These are phyloP conservation scores for Rhagophthalmus giganteus DNA, from an alignment of 2,888 invertebrate species.

Conservation along the genomic window DNA sequence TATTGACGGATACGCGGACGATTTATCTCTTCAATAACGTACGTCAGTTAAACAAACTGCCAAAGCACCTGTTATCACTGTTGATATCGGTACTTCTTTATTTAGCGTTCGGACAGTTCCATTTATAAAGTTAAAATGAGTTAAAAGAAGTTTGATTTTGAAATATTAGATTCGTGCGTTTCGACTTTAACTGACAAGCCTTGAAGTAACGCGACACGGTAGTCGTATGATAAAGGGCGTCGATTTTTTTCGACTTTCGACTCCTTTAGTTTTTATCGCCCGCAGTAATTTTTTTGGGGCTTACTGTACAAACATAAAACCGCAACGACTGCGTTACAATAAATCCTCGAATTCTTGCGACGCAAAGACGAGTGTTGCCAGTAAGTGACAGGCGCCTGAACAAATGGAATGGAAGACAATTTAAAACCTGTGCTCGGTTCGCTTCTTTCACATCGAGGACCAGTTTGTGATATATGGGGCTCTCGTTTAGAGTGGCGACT, in stretches of 20 bases:
- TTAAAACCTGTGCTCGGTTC: conserved; percentile 33
- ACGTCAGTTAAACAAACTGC: conserved; percentile 40
- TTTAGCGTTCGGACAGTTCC: background rate
- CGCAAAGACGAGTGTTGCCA: conserved; percentile 33
- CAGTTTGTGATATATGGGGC: conserved; percentile 28
- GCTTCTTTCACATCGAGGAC: conserved; percentile 23
- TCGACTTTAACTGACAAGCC: no score
- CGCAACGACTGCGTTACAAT: conserved; percentile 29
- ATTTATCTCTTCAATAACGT: conserved; percentile 44
- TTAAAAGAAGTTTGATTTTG: no score
- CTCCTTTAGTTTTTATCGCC: no score
- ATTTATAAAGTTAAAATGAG: background rate
- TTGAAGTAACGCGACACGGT: no score
- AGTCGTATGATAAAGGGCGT: no score
- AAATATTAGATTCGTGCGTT: no score
- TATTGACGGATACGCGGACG: conserved; percentile 41
- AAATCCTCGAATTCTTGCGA: conserved; percentile 32
- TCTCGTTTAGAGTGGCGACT: conserved; percentile 28
- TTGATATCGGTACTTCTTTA: conserved; percentile 26
- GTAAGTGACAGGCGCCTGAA: conserved; percentile 33
- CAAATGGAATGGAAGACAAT: conserved; percentile 37
- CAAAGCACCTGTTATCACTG: conserved; percentile 41
- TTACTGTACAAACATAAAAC: conserved; percentile 28
- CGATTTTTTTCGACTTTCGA: no score
- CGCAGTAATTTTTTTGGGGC: no score